Conservation (phyloP, 1,140 invertebrate genomes). For the Drosophila pseudoananassae region DNA sequence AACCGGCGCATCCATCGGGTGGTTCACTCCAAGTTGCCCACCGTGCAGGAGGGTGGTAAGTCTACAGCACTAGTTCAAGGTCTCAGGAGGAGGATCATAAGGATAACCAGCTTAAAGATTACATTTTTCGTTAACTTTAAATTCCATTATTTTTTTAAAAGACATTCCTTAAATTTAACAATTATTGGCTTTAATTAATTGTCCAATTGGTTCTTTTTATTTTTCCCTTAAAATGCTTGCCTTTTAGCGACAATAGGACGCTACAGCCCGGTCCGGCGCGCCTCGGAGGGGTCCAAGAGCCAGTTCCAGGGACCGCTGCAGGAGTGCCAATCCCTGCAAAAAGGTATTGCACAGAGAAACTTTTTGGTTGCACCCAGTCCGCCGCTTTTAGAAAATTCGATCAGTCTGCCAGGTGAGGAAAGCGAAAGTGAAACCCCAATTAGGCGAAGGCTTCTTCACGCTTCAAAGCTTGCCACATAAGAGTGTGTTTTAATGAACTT, state of each 20-base stretch:
- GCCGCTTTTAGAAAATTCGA: conserved; percentile 84
- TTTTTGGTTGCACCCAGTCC: conserved; percentile 85
- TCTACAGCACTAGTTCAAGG: conserved; percentile 39
- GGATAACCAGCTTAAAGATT: neutral
- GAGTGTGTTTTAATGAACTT: neutral
- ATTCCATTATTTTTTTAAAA: neutral
- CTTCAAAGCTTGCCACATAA: neutral
- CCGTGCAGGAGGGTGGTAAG: conserved; percentile 86
- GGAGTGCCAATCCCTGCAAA: conserved; percentile 89
- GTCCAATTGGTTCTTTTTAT: conserved; percentile 11
- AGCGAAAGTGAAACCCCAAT: conserved; percentile 8
- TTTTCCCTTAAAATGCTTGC: conserved; percentile 16
- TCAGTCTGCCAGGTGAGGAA: conserved; percentile 82
- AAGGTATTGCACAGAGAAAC: conserved; percentile 85
- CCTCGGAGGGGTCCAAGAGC: conserved; percentile 87
- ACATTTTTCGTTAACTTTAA: neutral
- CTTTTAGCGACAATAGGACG: conserved; percentile 84
- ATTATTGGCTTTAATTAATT: neutral
- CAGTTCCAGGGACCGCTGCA: conserved; percentile 87
- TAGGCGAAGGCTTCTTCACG: conserved; percentile 9
- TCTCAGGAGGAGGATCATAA: neutral
- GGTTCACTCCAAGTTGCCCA: conserved; percentile 84
- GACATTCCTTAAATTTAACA: neutral
- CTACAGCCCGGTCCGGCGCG: conserved; percentile 95
- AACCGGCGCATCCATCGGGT: conserved; percentile 72